These are phyloP conservation scores for Rhimphoctona megacephalus DNA, from an alignment of 2,888 invertebrate species.

Conservation along the genomic window DNA sequence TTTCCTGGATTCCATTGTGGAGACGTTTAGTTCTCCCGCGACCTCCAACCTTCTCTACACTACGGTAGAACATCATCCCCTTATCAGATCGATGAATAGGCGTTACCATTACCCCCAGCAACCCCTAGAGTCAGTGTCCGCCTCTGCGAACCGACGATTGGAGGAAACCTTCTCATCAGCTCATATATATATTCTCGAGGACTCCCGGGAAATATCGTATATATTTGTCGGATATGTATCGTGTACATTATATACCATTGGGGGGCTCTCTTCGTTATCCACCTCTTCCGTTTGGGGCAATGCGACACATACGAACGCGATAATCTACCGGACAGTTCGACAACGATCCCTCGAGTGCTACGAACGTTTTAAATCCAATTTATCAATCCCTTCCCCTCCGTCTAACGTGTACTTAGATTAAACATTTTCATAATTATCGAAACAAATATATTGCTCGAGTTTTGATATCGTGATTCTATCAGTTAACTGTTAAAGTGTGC, in stretches of 20 bases:
- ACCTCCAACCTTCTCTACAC: slow-evolving; percentile 55
- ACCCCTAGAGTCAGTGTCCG: slow-evolving; percentile 75
- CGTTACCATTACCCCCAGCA: slow-evolving; percentile 78
- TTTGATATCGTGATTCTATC: neutral
- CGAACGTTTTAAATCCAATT: slow-evolving; percentile 41
- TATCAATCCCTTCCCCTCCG: neutral
- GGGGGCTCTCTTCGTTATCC: slow-evolving; percentile 45
- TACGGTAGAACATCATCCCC: slow-evolving; percentile 66
- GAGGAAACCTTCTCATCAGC: slow-evolving; percentile 74
- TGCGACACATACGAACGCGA: slow-evolving; percentile 59
- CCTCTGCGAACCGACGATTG: slow-evolving; percentile 76
- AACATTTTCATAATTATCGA: neutral
- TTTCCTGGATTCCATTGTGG: slow-evolving; percentile 35
- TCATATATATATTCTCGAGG: slow-evolving; percentile 72
- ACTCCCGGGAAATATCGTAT: slow-evolving; percentile 71
- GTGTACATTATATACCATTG: slow-evolving; percentile 32
- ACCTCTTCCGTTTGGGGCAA: slow-evolving; percentile 62
- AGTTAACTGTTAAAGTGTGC: neutral
- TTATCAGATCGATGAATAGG: slow-evolving; percentile 83
- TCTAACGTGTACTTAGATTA: neutral
- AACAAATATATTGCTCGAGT: neutral
- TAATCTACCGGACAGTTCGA: slow-evolving; percentile 65
- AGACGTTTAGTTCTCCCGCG: slow-evolving; percentile 47
- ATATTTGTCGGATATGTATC: slow-evolving; percentile 33
- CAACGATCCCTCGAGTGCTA: slow-evolving; percentile 37